Percentiles rank a stretch among this genome's conserved stretches.
Conservation (phyloP, 2,888 invertebrate genomes). For the Zelleria hepariella region DNA sequence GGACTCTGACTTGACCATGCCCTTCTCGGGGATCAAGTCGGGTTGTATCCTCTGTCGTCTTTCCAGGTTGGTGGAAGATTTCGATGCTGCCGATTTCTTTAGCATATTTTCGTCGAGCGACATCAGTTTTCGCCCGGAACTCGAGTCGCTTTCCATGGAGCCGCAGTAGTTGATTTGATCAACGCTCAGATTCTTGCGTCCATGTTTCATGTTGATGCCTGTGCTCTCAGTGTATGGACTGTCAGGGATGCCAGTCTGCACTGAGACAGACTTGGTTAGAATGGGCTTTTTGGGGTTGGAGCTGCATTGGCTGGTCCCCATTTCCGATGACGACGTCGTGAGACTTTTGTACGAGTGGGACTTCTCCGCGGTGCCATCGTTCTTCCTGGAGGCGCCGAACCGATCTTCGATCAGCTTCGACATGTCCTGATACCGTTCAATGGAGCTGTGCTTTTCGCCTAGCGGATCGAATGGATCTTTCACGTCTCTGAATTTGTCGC, state of each 20-base stretch:
- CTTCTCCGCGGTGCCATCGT: conserved; percentile 61
- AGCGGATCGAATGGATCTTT: conserved; percentile 73
- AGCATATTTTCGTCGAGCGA: conserved; percentile 66
- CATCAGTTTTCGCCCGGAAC: conserved; percentile 62
- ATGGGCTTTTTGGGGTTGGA: conserved; percentile 64
- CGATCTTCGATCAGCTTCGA: conserved; percentile 78
- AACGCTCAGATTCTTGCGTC: conserved; percentile 62
- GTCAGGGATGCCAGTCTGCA: conserved; percentile 66
- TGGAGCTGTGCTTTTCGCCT: conserved; percentile 77
- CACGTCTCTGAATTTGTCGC: conserved; percentile 50
- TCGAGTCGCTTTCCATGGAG: conserved; percentile 65
- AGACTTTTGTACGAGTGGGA: conserved; percentile 67
- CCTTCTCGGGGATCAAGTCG: conserved; percentile 65
- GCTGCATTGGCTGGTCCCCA: conserved; percentile 65
- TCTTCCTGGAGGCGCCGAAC: conserved; percentile 68
- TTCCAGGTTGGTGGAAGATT: conserved; percentile 61
- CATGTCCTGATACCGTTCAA: conserved; percentile 81
- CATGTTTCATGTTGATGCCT: conserved; percentile 60
- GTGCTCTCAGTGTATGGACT: conserved; percentile 53
- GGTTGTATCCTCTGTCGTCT: conserved; percentile 67
- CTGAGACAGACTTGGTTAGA: conserved; percentile 65
- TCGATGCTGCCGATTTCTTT: conserved; percentile 57
- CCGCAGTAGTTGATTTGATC: conserved; percentile 69
- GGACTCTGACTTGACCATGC: conserved; percentile 61
- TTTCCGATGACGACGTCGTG: conserved; percentile 67